These are phyloP conservation scores for Charina bottae DNA, from an alignment of 2,113 vertebrate species.

Conservation along the genomic window DNA sequence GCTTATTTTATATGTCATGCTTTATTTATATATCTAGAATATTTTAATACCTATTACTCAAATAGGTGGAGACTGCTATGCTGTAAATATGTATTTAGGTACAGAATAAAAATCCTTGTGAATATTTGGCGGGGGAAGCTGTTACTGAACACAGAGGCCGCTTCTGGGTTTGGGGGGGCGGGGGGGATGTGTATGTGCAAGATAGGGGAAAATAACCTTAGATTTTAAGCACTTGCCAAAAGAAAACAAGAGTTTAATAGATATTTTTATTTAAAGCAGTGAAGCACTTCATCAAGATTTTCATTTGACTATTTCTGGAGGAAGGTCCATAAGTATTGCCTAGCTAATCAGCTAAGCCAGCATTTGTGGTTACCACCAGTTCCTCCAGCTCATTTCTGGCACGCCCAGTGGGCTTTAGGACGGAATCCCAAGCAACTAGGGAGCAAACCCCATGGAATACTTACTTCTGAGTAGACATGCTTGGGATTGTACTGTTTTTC, in stretches of 20 bases:
- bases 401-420: background rate
- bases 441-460: background rate
- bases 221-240: constrained; percentile 73
- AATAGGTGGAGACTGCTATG: constrained; percentile 70
- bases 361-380: background rate
- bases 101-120: constrained; percentile 63
- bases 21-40: constrained; percentile 78
- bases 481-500: background rate
- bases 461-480: background rate
- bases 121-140: constrained; percentile 70
- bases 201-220: constrained; percentile 10
- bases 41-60: constrained; percentile 67
- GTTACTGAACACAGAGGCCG: constrained; percentile 74
- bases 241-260: constrained; percentile 47
- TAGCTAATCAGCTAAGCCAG: too few relatives aligned
- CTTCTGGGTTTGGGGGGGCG: constrained; percentile 35
- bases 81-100: constrained; percentile 81
- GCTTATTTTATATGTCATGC: constrained; percentile 76
- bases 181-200: background rate
- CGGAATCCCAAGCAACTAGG: background rate
- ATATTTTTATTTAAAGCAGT: constrained; percentile 52
- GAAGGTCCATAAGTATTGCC: background rate
- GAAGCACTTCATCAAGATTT: background rate
- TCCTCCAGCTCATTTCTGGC: background rate
- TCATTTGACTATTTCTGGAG: accelerated